Evolutionary conservation across 2,888 invertebrate genomes (phyloP).

Genomic region (Ectropis crepuscularia): DNA sequence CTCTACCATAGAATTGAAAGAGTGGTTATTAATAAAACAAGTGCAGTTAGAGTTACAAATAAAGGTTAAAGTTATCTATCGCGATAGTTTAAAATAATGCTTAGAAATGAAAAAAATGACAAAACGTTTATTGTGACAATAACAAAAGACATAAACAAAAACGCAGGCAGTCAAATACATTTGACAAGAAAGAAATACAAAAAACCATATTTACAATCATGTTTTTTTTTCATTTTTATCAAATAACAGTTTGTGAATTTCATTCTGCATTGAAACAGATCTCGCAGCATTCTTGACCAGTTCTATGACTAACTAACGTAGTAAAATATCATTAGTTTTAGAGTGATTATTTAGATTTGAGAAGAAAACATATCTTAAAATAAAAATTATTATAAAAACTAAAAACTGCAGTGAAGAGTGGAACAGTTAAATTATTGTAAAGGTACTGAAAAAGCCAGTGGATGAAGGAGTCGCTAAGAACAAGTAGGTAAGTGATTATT

Average conservation of each 20-base stretch:
- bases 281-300: neutral
- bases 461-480: neutral
- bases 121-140: too few relatives aligned
- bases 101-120: too few relatives aligned
- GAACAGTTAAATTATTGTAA: neutral
- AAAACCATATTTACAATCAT: too few relatives aligned
- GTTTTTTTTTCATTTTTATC: too few relatives aligned
- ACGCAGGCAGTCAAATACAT: too few relatives aligned
- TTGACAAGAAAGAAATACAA: too few relatives aligned
- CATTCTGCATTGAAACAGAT: slow-evolving; percentile 3
- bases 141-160: too few relatives aligned
- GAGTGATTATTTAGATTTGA: neutral
- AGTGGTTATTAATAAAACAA: too few relatives aligned
- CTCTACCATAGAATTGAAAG: too few relatives aligned
- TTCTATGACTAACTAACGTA: neutral
- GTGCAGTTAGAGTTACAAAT: too few relatives aligned
- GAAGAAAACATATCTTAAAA: slow-evolving; percentile 1
- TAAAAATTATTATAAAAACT: neutral
- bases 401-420: slow-evolving; percentile 8
- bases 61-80: too few relatives aligned
- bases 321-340: neutral
- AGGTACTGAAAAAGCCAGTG: neutral
- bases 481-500: neutral
- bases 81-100: too few relatives aligned
- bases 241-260: neutral